Percentiles rank a stretch among this genome's conserved stretches.
These are phyloP conservation scores for Kuschelorhynchus macadamiae DNA, from an alignment of 2,888 invertebrate genomes.

Conservation along the genomic window DNA sequence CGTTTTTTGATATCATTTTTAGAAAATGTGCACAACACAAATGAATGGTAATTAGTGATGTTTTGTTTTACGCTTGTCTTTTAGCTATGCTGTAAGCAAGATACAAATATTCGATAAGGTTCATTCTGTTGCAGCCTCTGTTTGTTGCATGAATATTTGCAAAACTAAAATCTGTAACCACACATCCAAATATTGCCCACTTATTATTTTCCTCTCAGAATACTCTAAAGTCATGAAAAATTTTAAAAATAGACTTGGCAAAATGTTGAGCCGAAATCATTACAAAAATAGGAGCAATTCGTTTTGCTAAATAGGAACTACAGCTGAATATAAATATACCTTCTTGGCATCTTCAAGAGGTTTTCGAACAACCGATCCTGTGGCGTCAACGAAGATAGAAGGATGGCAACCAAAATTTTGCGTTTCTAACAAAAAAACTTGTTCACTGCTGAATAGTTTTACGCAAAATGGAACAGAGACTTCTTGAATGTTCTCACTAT, in stretches of 20 bases:
- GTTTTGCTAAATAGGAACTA: slow-evolving; percentile 6
- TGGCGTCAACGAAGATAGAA: slow-evolving; percentile 22
- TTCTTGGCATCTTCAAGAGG: slow-evolving; percentile 10
- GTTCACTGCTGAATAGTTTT: slow-evolving; percentile 35
- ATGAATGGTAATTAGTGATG: slow-evolving; percentile 1
- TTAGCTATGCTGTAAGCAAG: background rate
- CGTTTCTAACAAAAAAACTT: slow-evolving; percentile 30
- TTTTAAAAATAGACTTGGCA: slow-evolving; percentile 32
- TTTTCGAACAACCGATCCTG: slow-evolving; percentile 32
- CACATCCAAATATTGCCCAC: slow-evolving; percentile 21
- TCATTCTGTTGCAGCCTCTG: slow-evolving; percentile 20
- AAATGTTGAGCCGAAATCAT: slow-evolving; percentile 33
- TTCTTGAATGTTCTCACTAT: slow-evolving; percentile 38
- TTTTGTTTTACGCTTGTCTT: background rate
- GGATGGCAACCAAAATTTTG: slow-evolving; percentile 5
- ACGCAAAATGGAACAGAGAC: slow-evolving; percentile 37
- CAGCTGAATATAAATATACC: slow-evolving; percentile 30
- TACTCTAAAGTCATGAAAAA: slow-evolving; percentile 16
- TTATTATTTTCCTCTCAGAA: slow-evolving; percentile 32
- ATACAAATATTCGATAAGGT: slow-evolving; percentile 13
- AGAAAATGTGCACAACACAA: slow-evolving; percentile 13
- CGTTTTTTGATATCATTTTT: slow-evolving; percentile 2
- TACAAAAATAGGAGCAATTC: slow-evolving; percentile 35
- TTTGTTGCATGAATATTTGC: slow-evolving; percentile 24
- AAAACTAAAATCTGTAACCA: slow-evolving; percentile 30